Percentiles rank a stretch among this genome's conserved stretches.
These are phyloP conservation scores for Acinonyx jubatus DNA, from an alignment of 2,113 vertebrate species.

Conservation along the genomic window DNA sequence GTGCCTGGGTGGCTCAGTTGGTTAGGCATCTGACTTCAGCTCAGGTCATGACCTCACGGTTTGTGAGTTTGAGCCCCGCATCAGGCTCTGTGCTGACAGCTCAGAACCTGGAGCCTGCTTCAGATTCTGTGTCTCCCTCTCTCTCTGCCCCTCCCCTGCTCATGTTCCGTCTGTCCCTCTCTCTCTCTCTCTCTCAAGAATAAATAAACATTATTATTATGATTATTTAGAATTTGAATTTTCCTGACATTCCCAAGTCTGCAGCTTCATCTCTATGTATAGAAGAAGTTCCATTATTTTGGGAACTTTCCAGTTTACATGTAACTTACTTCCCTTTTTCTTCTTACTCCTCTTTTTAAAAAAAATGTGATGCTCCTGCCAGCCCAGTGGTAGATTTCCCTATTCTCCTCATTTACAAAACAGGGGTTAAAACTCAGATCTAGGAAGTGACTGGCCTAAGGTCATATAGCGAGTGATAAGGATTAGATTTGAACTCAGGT, in stretches of 20 bases:
- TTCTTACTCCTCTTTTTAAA: background rate
- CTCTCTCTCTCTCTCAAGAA: no score
- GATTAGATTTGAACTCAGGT: background rate
- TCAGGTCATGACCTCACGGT: no score
- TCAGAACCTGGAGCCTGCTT: no score
- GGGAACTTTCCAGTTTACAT: background rate
- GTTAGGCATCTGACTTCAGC: no score
- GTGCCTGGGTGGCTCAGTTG: no score
- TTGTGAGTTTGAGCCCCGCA: no score
- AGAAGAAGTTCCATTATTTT: background rate
- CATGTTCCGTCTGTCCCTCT: no score
- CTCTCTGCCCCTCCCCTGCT: no score
- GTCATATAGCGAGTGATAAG: background rate
- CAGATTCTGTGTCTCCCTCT: no score
- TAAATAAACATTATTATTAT: no score
- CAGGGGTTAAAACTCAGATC: background rate
- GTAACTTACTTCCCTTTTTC: background rate
- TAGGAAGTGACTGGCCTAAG: background rate
- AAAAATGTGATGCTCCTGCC: background rate
- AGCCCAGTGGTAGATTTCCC: background rate
- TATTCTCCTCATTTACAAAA: constrained; percentile 32
- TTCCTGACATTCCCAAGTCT: background rate
- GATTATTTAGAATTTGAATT: background rate
- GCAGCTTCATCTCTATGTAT: background rate
- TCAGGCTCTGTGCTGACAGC: no score